Base-by-base conservation (phyloP, 2,797 vertebrate species). In the Poeciliopsis turneri region DNA sequence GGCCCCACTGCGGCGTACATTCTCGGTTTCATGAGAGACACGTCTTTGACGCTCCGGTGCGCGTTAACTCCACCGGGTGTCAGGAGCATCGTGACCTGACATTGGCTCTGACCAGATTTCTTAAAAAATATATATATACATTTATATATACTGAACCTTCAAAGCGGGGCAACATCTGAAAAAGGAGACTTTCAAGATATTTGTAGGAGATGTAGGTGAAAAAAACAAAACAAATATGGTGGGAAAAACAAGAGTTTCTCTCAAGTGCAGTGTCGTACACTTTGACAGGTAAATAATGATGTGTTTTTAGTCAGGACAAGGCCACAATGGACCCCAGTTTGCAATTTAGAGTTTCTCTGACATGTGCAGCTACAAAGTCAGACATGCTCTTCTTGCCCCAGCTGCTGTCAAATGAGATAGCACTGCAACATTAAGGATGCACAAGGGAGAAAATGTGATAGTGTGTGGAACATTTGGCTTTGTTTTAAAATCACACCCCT, bases 241-340 rank as follows among this genome's bases (percentile, higher is more conserved):
- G 25, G 13, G 13, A 23, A 0, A 33, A 72, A 55, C 51, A 55
- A 0, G 47, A 11, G 77, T 87, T 90, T 86, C 91, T 92, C 84
- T 86, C 71, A 57, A 87, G 84, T 57, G 36, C 61, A 83, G 51
- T 2, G 78, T 81, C 89, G 86, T 86, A 79, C 30, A 2, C 59
- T 51, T 74, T 88, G 90, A 88, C 86, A 85, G 83, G 85, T 86
- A 90, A 92, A 92, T 92, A 90, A 90, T 89, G 87, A 84, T 30
- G 77, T 4, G 53, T 80, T 78, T 79, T 83, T 92, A 90, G 88
- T 91, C 86, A 61, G 79, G 53, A 75, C 36, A 39, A 82, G 84
- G 79, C 82, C 77, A 81, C 81, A 85, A 84, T 66, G 82, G 78
- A 30, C 53, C 59, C 46, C 64, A 81, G 87, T 90, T 92, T 90